Conservation (phyloP, 2,888 invertebrate genomes). For the Allophyes oxyacanthae region DNA sequence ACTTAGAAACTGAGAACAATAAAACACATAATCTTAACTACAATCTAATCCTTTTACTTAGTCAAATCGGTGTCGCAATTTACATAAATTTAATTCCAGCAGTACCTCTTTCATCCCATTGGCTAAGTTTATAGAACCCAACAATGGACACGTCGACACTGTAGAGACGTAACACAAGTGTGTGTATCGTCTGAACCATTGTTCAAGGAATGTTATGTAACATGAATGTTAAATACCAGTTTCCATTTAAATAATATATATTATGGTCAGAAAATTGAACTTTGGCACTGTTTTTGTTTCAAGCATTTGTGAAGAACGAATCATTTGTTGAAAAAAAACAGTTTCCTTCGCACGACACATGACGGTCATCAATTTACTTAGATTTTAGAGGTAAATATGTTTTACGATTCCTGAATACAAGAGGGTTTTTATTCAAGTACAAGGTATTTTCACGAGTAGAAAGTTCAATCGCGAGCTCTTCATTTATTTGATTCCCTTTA, state of each 20-base stretch:
- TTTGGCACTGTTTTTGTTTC: conserved; percentile 23
- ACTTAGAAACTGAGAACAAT: conserved; percentile 18
- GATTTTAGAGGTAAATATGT: too few relatives aligned
- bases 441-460: conserved; percentile 18
- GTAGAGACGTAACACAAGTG: conserved; percentile 39
- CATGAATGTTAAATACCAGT: conserved; percentile 52
- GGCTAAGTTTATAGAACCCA: conserved; percentile 39
- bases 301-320: too few relatives aligned
- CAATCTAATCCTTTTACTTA: conserved; percentile 48
- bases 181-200: conserved; percentile 51
- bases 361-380: too few relatives aligned
- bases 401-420: too few relatives aligned
- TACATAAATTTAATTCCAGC: conserved; percentile 43
- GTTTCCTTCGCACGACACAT: neutral
- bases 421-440: conserved; percentile 6
- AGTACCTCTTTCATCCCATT: conserved; percentile 40
- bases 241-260: conserved; percentile 37
- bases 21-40: conserved; percentile 43
- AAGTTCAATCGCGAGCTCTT: conserved; percentile 26
- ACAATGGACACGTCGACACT: conserved; percentile 46
- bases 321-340: too few relatives aligned
- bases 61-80: conserved; percentile 47
- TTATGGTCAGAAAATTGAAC: conserved; percentile 36
- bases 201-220: conserved; percentile 56
- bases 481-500: conserved; percentile 40